Base-by-base conservation (phyloP, 1,140 invertebrate species). In the Neomicropteryx cornuta region DNA sequence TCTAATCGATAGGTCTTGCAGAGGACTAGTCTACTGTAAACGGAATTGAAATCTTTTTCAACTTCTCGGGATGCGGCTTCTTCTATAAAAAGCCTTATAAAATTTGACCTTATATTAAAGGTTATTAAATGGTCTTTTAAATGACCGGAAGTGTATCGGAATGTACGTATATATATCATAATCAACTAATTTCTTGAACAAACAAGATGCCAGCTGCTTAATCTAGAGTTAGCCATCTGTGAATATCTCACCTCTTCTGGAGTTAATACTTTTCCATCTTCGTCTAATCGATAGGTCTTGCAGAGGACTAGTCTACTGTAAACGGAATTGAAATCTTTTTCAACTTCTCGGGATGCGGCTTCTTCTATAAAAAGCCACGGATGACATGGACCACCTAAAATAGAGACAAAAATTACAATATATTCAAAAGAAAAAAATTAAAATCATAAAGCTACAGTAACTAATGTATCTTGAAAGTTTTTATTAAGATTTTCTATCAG, bases 311-410 rank as follows among this genome's bases (percentile, higher is more conserved):
- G 66, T 49, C 95, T 75, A 52, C 94, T 97, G 53, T 98, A 97
- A 5, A 98, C 94, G 8, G 92, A 97, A 62, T 94, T 91, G 58
- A 96, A 97, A 62, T 99, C 93, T 65, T 91, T 88, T 63, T 98
- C 93, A 24, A 99, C 92, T 68, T 97, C 92, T 57, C 87, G 78
- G 19, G 80, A 87, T 13, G 94, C 91, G 18, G 93, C 89, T 68
- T 96, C 91, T 72, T 98, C 94, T 48, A 99, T 95, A 61, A 99
- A 99, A 10, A 96, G 64, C 96, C 97, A 99, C 0, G 97, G 97
- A 73, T 99, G 97, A 60, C 90, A 90, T 11, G 89, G 80, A 8
- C 88, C 86, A 38, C 91, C 91, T 50, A 72, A 49, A 47, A 62
- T 49, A 14, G 41, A 44, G 27, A 30, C 22, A 20, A 38, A 13